A percentile compares a stretch with the other conserved stretches of the same genome.
phyloP scores from a whole-genome alignment of 2,797 vertebrate species.

The Sebastes diploproa region DNA sequence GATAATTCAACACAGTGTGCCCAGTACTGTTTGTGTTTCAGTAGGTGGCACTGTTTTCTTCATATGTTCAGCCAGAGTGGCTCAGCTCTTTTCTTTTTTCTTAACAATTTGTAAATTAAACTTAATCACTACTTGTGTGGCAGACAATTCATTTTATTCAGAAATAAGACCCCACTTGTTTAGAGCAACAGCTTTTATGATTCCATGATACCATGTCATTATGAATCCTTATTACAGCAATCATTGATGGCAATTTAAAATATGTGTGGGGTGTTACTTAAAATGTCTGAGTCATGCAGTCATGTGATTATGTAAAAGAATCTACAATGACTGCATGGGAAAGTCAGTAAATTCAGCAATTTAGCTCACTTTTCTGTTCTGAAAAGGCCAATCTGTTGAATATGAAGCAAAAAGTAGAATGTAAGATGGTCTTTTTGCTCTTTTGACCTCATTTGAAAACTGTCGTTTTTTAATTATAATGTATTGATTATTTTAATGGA shows the following conservation, averaged over 20 bases:
- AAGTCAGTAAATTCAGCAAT: not conserved
- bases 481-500: not conserved
- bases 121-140: not conserved
- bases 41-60: constrained; percentile 9
- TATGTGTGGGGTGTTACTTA: not conserved
- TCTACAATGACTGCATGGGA: no score
- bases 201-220: not conserved
- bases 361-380: not conserved
- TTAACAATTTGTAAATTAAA: not conserved
- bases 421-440: not conserved
- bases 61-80: not conserved
- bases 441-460: not conserved
- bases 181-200: not conserved
- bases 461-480: not conserved
- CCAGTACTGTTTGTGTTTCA: not conserved
- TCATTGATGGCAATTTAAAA: not conserved
- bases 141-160: not conserved
- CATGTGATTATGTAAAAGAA: not conserved
- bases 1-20: not conserved
- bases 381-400: not conserved
- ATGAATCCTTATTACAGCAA: not conserved
- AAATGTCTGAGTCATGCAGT: not conserved
- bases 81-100: not conserved
- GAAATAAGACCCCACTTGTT: not conserved
- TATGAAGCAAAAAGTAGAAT: no score